Evolutionary conservation across 2,113 vertebrate species (phyloP).

Genomic region (Tetraodon nigroviridis): DNA sequence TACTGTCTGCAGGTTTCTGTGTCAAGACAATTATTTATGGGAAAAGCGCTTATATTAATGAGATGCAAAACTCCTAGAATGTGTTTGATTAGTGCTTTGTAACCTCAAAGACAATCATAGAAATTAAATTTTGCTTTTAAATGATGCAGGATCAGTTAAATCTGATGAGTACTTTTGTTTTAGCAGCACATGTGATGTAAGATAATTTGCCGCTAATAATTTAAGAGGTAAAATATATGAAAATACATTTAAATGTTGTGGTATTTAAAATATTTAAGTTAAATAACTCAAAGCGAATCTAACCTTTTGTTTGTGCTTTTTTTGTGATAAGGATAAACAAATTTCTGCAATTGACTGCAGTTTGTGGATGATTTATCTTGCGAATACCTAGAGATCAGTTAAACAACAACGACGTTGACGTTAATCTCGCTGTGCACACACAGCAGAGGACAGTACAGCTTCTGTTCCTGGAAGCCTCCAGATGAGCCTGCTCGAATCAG

Average conservation of each 20-base stretch:
- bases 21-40: constrained; percentile 29
- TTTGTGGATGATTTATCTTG: constrained; percentile 1
- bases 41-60: constrained; percentile 16
- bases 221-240: constrained; percentile 10
- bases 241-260: constrained; percentile 1
- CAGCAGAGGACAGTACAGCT: constrained; percentile 3
- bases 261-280: constrained; percentile 14
- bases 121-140: constrained; percentile 9
- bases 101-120: not conserved
- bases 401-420: constrained; percentile 2
- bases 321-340: too few relatives aligned
- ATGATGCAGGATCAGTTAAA: constrained; percentile 6
- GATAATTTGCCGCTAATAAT: constrained; percentile 2
- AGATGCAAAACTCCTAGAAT: constrained; percentile 7
- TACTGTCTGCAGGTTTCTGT: constrained; percentile 14
- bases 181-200: not conserved
- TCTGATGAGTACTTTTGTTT: constrained; percentile 24
- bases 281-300: constrained; percentile 15
- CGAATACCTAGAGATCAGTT: not conserved
- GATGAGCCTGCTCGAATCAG: not conserved
- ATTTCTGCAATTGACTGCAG: not conserved
- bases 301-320: not conserved
- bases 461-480: constrained; percentile 9
- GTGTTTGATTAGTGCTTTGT: constrained; percentile 1
- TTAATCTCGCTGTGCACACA: constrained; percentile 15